Evolutionary conservation across 2,113 vertebrate species (phyloP), one percentile per base, ranked within the genome.

Genomic region (Arenaria interpres): DNA sequence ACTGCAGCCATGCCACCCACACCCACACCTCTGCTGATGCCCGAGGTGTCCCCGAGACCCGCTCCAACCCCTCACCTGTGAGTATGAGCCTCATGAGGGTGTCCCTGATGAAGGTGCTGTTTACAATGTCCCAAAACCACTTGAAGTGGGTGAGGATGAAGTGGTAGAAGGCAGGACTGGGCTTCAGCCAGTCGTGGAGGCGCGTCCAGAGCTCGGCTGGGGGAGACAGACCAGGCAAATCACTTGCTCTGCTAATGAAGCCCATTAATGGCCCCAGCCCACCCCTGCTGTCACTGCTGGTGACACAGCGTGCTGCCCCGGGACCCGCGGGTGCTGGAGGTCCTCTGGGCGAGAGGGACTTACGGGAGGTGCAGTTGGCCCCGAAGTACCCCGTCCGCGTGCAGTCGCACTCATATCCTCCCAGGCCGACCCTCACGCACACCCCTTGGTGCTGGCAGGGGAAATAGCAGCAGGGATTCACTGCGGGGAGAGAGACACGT

Each of bases 391-490:
- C 99, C 0, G 99, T 99, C 67, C 98, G 97, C 1, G 99, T 99
- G 96, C 99, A 99, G 97, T 99, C 99, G 8, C 99, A 99, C 73
- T 99, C 97, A 48, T 99, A 99, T 21, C 67, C 24, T 15, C 97
- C 95, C 37, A 93, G 56, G 45, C 98, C 98, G 4, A 98, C 98
- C 71, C 98, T 98, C 88, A 99, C 93, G 30, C 99, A 99, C 84
- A 99, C 89, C 2, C 99, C 99, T 85, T 98, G 97, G 98, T 99
- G 98, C 97, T 99, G 98, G 89, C 99, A 99, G 1, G 99, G 99
- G 88, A 98, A 99, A 95, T 97, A 98, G 95, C 99, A 99, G n/a
- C 99, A 99, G 22, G 99, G 99, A 71, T 99, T 99, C 96, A 98
- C 99, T 99, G 98, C 5, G 2, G 82, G 22, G 62, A 56, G 48